phyloP scores from a whole-genome alignment of 2,113 vertebrate genomes.

The Cricetomys ansorgei region DNA sequence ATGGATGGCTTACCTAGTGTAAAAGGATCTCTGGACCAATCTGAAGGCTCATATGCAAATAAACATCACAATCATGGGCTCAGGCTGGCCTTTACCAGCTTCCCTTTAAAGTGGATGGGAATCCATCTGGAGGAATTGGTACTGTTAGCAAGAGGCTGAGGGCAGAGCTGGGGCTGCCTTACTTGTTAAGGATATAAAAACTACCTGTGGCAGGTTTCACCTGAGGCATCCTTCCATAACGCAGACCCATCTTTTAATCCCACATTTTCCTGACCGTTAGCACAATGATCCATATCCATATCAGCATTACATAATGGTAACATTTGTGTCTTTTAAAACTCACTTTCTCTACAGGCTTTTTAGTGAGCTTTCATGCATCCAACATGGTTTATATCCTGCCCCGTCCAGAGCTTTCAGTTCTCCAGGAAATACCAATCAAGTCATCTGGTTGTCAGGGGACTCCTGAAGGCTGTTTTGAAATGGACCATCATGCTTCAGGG shows the following conservation, averaged over 20 bases:
- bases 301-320: not conserved
- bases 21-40: not conserved
- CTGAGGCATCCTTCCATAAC: not conserved
- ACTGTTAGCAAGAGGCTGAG: not conserved
- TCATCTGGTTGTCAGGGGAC: not conserved
- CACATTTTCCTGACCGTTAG: not conserved
- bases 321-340: not conserved
- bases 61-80: not conserved
- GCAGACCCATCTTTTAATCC: not conserved
- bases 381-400: not conserved
- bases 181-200: not conserved
- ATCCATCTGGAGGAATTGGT: no score
- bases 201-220: not conserved
- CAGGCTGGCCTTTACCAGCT: not conserved
- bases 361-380: not conserved
- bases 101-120: not conserved
- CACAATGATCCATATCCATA: not conserved
- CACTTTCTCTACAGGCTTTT: not conserved
- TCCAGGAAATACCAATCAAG: not conserved
- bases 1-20: no score
- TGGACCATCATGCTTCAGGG: not conserved
- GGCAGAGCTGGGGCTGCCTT: no score
- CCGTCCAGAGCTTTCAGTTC: not conserved
- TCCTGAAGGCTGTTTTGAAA: not conserved
- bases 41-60: not conserved